Conservation (phyloP, 2,888 invertebrate genomes). For the Mesodorylaimus sp. region DNA sequence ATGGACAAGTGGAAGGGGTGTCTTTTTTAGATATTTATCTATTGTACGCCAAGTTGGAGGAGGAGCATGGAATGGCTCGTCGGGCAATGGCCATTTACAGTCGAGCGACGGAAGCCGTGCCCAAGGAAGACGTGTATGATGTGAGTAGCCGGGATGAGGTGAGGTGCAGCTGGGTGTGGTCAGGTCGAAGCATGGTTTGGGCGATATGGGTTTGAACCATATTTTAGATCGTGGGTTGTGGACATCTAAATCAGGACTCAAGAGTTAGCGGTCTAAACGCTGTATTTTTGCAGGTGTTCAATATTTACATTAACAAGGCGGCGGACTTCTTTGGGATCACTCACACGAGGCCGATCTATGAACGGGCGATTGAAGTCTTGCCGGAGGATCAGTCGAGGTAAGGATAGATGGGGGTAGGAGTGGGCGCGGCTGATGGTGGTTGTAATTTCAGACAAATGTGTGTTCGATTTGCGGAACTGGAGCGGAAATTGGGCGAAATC, state of each 20-base stretch:
- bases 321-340: conserved; percentile 94
- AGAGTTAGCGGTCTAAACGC: too few species aligned
- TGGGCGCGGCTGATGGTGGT: conserved; percentile 3
- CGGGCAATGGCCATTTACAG: conserved; percentile 99
- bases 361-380: conserved; percentile 83
- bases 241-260: conserved; percentile 1
- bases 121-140: conserved; percentile 80
- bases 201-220: not conserved
- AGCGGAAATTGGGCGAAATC: conserved; percentile 91
- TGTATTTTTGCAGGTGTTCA: conserved; percentile 88
- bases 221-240: conserved; percentile 1
- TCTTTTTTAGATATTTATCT: conserved; percentile 50
- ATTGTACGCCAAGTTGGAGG: conserved; percentile 90
- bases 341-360: conserved; percentile 87
- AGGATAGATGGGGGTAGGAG: not conserved
- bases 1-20: not conserved
- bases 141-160: conserved; percentile 33
- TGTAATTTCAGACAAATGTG: conserved; percentile 63
- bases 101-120: conserved; percentile 73
- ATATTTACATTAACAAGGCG: conserved; percentile 92
- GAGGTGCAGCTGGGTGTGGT: not conserved
- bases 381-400: conserved; percentile 60
- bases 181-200: not conserved
- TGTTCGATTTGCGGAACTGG: conserved; percentile 85
- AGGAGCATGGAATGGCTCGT: conserved; percentile 86